These are phyloP conservation scores for Drosophila imparisetae DNA, from an alignment of 2,888 invertebrate species.

Conservation along the genomic window DNA sequence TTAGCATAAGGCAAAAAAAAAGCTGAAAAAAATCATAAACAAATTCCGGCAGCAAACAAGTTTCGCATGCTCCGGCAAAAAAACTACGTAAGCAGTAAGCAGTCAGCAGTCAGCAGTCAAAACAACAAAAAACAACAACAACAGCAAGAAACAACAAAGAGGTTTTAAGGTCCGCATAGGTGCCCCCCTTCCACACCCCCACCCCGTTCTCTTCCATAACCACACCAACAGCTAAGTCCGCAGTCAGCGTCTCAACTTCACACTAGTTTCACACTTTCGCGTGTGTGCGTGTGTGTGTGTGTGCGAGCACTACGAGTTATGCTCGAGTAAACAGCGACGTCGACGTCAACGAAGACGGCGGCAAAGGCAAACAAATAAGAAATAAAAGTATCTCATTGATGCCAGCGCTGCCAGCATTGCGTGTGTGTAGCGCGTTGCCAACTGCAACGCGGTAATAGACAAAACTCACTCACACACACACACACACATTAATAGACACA, in stretches of 20 bases:
- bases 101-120: slow-evolving; percentile 1
- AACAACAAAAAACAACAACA: slow-evolving; percentile 13
- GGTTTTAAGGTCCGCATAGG: slow-evolving; percentile 7
- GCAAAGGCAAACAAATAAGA: slow-evolving; percentile 29
- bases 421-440: slow-evolving; percentile 55
- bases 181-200: neutral
- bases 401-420: slow-evolving; percentile 38
- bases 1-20: slow-evolving; percentile 11
- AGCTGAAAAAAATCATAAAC: slow-evolving; percentile 32
- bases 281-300: slow-evolving; percentile 12
- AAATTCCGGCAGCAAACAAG: slow-evolving; percentile 57
- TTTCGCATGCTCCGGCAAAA: slow-evolving; percentile 43
- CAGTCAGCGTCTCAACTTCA: slow-evolving; percentile 37
- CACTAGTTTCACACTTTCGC: slow-evolving; percentile 69
- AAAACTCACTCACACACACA: slow-evolving; percentile 9
- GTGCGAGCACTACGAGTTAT: slow-evolving; percentile 33
- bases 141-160: slow-evolving; percentile 17
- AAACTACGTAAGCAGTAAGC: slow-evolving; percentile 4
- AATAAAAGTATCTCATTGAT: slow-evolving; percentile 72
- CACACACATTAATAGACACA: slow-evolving; percentile 28
- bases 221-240: neutral
- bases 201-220: neutral
- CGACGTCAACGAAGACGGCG: slow-evolving; percentile 26
- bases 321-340: slow-evolving; percentile 56
- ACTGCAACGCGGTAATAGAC: slow-evolving; percentile 46